Conservation (phyloP, 2,113 vertebrate genomes). For the Carassius gibelio region DNA sequence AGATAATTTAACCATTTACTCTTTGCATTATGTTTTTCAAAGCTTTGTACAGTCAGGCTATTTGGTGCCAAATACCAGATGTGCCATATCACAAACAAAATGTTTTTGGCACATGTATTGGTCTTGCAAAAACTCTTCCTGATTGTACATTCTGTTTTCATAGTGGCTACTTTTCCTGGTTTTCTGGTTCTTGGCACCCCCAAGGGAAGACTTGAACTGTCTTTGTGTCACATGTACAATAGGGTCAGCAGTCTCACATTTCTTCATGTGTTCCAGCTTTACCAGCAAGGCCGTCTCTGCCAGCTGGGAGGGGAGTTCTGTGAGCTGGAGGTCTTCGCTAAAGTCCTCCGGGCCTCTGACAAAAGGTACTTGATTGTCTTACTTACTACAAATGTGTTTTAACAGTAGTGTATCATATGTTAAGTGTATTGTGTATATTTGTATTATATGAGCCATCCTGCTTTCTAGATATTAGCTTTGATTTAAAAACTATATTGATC, state of each 20-base stretch:
- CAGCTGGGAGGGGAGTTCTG: conserved; percentile 99
- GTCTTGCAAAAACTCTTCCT: conserved; percentile 38
- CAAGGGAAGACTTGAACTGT: conserved; percentile 35
- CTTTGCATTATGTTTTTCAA: neutral
- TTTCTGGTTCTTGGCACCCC: conserved; percentile 37
- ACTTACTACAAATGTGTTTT: neutral
- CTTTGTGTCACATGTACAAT: conserved; percentile 28
- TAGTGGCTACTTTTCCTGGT: neutral
- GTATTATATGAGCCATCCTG: neutral
- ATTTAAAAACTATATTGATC: neutral
- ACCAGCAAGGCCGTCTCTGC: conserved; percentile 97
- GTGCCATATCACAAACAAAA: conserved; percentile 10
- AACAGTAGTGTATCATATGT: neutral
- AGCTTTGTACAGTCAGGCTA: neutral
- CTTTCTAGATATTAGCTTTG: neutral
- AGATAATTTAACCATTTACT: neutral
- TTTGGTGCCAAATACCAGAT: neutral
- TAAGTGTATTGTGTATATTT: neutral
- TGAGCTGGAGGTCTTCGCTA: conserved; percentile 98
- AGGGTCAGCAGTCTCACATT: conserved; percentile 37
- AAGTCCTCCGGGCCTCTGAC: conserved; percentile 96
- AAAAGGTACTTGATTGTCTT: conserved; percentile 83
- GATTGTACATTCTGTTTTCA: conserved; percentile 38
- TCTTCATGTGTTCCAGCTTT: conserved; percentile 81
- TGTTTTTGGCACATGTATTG: neutral